Evolutionary conservation across 2,113 vertebrate species (phyloP), one percentile per base, ranked within the genome.

Genomic region (Lagopus muta): DNA sequence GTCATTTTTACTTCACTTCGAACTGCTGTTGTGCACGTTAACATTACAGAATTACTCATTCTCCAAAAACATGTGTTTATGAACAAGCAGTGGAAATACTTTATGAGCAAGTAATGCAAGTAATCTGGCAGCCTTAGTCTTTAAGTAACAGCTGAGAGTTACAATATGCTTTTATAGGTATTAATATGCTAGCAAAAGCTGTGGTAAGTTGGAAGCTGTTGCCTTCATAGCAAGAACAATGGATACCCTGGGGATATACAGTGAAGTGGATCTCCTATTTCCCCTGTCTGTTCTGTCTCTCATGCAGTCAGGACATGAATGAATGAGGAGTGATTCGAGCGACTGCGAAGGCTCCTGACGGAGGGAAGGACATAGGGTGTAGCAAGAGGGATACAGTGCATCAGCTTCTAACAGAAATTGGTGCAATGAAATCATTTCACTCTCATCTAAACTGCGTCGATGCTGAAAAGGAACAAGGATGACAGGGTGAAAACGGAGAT

Each of bases 321-420:
- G 91, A 84, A 86, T 88, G 75, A 92, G 86, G 88, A 94, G 8
- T 22, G 27, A 91, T 21, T 94, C 55, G 1, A 95, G 88, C 38
- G 93, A 93, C 54, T 94, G 84, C 16, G 54, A 96, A 75, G 89
- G 76, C 7, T 96, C 94, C 87, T 94, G 89, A 73, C 1, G 86
- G 73, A 96, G 80, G 80, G 89, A 93, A 95, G 74, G 86, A 90
- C 88, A 94, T 36, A 22, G 58, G 40, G 77, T 91, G 82, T 74
- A 82, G 82, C 83, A 93, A 88, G 92, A 93, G 78, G 86, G 79
- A 93, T 74, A 93, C 61, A 96, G 69, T 7, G 92, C 60, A 54
- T 96, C 94, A 47, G 92, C 93, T 94, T 96, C 96, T 95, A 96
- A 90, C 27, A 97, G 86, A 91, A 94, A 96, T 13, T 96, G 87